Conservation (phyloP, 2,113 vertebrate species). For the Ia io region DNA sequence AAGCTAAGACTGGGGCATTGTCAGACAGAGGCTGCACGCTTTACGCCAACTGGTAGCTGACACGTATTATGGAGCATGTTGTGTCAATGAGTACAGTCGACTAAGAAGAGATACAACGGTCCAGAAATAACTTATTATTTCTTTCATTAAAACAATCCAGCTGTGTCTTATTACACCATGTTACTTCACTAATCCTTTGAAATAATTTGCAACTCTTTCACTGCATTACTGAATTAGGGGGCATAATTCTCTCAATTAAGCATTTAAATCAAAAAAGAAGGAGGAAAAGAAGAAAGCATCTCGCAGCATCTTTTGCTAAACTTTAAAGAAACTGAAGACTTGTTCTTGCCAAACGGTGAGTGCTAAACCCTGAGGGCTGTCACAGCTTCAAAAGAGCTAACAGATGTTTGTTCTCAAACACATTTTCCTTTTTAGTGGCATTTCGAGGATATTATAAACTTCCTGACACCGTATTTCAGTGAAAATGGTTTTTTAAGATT, state of each 20-base stretch:
- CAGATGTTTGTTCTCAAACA: constrained; percentile 34
- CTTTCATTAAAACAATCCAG: neutral
- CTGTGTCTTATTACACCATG: neutral
- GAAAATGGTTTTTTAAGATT: neutral
- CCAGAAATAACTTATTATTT: neutral
- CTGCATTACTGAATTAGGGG: neutral
- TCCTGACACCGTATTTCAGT: constrained; percentile 20
- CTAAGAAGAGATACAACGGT: neutral
- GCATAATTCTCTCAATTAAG: constrained; percentile 47
- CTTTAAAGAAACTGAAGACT: constrained; percentile 29
- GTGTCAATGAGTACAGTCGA: neutral
- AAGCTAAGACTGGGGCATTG: neutral
- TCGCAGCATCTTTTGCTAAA: neutral
- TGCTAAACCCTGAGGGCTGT: neutral
- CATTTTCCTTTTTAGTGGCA: neutral
- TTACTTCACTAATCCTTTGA: neutral
- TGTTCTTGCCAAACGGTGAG: neutral
- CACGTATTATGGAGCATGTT: neutral
- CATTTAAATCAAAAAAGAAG: neutral
- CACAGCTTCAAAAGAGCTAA: neutral
- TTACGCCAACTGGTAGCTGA: neutral
- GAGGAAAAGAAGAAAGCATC: neutral
- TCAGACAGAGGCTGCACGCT: neutral
- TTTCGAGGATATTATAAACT: constrained; percentile 3
- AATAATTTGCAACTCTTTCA: constrained; percentile 39